phyloP scores from a whole-genome alignment of 2,797 vertebrate species.

The Allobates femoralis region DNA sequence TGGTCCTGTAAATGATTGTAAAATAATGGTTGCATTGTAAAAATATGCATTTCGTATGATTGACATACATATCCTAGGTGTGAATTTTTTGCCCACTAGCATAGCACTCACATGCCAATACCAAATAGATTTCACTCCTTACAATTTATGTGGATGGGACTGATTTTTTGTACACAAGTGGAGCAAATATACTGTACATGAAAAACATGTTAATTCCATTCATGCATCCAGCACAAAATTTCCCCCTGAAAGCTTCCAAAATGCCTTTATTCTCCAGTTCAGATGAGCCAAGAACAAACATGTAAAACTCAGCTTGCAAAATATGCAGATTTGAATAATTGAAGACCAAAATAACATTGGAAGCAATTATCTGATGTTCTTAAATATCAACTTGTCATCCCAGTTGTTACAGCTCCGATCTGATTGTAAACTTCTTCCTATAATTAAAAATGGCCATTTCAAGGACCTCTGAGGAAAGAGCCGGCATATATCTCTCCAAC shows the following conservation, averaged over 20 bases:
- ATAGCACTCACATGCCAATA: too few relatives aligned
- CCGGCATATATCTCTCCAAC: conserved; percentile 37
- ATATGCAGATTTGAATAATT: conserved; percentile 36
- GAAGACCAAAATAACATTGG: conserved; percentile 40
- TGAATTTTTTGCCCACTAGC: too few relatives aligned
- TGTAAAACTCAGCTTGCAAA: conserved; percentile 21
- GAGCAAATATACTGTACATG: neutral
- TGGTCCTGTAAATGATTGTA: too few relatives aligned
- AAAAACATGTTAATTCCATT: conserved; percentile 2
- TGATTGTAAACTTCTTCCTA: conserved; percentile 48
- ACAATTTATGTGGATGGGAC: too few relatives aligned
- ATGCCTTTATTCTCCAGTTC: conserved; percentile 32
- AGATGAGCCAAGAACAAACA: conserved; percentile 3
- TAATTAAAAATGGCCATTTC: conserved; percentile 58
- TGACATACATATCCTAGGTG: too few relatives aligned
- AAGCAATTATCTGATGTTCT: conserved; percentile 54
- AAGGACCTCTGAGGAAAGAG: conserved; percentile 28
- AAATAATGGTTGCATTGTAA: too few relatives aligned
- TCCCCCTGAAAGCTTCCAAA: conserved; percentile 20
- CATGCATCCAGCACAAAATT: conserved; percentile 11
- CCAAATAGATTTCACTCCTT: too few relatives aligned
- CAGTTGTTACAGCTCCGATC: conserved; percentile 42
- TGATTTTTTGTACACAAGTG: too few relatives aligned
- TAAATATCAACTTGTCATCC: conserved; percentile 54
- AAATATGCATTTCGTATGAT: too few relatives aligned